These are phyloP conservation scores for Drosophila bipectinata DNA, from an alignment of 1,140 invertebrate species.

Conservation along the genomic window DNA sequence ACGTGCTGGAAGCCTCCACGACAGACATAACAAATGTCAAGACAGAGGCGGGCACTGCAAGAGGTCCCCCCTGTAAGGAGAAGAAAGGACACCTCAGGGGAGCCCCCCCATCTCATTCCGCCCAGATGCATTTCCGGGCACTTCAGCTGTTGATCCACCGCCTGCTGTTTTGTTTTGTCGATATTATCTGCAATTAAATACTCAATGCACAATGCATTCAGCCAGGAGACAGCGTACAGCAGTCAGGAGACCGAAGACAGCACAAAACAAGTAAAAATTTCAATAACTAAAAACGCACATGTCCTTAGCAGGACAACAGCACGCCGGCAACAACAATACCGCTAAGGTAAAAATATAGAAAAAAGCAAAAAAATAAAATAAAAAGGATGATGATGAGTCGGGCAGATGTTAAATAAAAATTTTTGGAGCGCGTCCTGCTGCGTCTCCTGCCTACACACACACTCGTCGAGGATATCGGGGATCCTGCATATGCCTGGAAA, in stretches of 20 bases:
- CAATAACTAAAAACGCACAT: conserved; percentile 82
- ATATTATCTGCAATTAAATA: conserved; percentile 83
- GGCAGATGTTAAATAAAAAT: conserved; percentile 73
- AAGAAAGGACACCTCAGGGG: conserved; percentile 21
- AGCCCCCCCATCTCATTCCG: conserved; percentile 2
- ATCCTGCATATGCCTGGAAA: conserved; percentile 63
- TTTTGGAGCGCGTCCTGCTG: conserved; percentile 71
- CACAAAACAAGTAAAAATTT: conserved; percentile 81
- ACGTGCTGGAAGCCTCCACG: conserved; percentile 67
- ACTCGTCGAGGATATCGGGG: conserved; percentile 22
- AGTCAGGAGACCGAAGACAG: conserved; percentile 19
- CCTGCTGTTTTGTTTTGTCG: conserved; percentile 70
- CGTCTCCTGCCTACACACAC: conserved; percentile 49
- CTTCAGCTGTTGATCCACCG: conserved; percentile 71
- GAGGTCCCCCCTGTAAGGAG: not conserved
- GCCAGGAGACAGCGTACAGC: conserved; percentile 14
- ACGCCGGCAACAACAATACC: conserved; percentile 2
- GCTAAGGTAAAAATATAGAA: not conserved
- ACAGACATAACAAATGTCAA: conserved; percentile 12
- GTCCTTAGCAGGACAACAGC: conserved; percentile 49
- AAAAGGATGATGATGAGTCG: conserved; percentile 33
- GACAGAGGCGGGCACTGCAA: not conserved
- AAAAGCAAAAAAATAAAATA: not conserved
- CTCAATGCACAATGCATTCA: conserved; percentile 70
- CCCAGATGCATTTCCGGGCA: conserved; percentile 68